Conservation (phyloP, 2,888 invertebrate species). For the Acanthoscelides obtectus region DNA sequence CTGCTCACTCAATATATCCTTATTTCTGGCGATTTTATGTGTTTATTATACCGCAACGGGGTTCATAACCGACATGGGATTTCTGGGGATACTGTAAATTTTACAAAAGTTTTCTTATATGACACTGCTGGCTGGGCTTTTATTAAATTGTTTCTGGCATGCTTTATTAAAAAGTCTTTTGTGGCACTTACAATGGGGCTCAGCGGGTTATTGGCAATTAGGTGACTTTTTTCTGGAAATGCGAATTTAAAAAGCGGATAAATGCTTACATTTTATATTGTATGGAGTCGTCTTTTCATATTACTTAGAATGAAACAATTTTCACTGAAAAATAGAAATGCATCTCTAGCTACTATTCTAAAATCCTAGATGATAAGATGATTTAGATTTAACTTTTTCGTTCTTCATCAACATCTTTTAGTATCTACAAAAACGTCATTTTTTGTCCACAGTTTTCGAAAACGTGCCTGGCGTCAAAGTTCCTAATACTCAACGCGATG, state of each 20-base stretch:
- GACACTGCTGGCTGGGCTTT: conserved; percentile 20
- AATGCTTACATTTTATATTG: background rate
- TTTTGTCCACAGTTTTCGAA: no score
- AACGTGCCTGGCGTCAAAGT: no score
- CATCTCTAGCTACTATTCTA: no score
- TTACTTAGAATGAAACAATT: no score
- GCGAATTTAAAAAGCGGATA: background rate
- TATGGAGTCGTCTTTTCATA: no score
- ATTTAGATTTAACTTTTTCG: no score
- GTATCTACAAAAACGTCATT: no score
- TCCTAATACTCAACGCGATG: no score
- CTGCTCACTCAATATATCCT: conserved; percentile 50
- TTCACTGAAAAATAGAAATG: no score
- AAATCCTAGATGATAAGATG: no score
- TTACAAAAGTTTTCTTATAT: conserved; percentile 38
- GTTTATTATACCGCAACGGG: conserved; percentile 49
- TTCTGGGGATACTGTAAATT: conserved; percentile 45
- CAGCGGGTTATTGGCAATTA: conserved; percentile 12
- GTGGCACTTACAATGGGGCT: conserved; percentile 8
- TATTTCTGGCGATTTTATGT: conserved; percentile 50
- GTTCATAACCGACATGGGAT: conserved; percentile 46
- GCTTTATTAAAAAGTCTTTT: conserved; percentile 21
- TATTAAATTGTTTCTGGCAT: conserved; percentile 30
- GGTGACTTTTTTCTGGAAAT: background rate
- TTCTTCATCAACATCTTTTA: no score